phyloP scores from a whole-genome alignment of 2,797 vertebrate genomes.

The Etheostoma perlongum region DNA sequence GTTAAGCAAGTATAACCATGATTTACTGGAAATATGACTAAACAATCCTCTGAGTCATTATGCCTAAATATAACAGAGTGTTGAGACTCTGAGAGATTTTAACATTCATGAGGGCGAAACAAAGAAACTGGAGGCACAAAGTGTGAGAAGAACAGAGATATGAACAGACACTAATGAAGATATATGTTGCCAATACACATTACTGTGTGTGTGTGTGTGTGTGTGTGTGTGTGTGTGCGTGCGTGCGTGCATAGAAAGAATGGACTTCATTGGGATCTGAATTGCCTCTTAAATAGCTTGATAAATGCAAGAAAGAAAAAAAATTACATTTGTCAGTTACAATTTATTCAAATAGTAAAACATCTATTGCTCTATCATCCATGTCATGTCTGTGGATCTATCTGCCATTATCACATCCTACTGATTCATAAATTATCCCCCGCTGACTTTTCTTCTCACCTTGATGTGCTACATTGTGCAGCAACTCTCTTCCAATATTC shows the following conservation, averaged over 20 bases:
- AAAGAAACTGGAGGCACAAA: constrained; percentile 54
- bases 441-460: constrained; percentile 16
- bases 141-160: constrained; percentile 62
- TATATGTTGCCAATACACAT: constrained; percentile 70
- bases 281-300: constrained; percentile 67
- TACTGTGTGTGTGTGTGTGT: constrained; percentile 26
- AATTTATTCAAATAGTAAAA: constrained; percentile 70
- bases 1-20: constrained; percentile 56
- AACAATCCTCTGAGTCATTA: constrained; percentile 67
- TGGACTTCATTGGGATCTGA: constrained; percentile 59
- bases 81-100: constrained; percentile 57
- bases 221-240: constrained; percentile 32
- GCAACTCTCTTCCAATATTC: background rate
- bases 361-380: constrained; percentile 62
- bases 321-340: constrained; percentile 68
- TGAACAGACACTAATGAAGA: constrained; percentile 78
- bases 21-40: constrained; percentile 65
- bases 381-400: constrained; percentile 59
- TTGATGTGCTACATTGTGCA: background rate
- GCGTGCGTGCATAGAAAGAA: constrained; percentile 1
- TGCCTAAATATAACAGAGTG: constrained; percentile 67
- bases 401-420: constrained; percentile 49
- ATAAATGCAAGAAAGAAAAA: constrained; percentile 64
- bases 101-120: constrained; percentile 68
- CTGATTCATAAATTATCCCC: constrained; percentile 50